These are phyloP conservation scores for Neopelma chrysocephalum DNA, from an alignment of 2,797 vertebrate species.

Conservation along the genomic window DNA sequence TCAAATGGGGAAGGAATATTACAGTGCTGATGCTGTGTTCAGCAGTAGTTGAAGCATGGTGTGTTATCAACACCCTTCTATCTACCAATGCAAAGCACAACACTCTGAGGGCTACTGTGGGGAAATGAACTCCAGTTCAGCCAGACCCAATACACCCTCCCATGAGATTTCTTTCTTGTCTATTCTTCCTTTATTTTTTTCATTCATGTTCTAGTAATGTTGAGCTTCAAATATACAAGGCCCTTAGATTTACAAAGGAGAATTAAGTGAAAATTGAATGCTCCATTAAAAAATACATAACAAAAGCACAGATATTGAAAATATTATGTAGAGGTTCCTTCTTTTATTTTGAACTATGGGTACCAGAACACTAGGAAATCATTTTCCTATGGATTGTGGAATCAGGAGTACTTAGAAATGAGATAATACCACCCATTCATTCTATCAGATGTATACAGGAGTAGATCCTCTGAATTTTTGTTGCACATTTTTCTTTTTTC, in stretches of 20 bases:
- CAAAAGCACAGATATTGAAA: background rate
- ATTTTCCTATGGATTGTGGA: background rate
- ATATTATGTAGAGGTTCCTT: background rate
- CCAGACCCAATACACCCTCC: too few relatives aligned
- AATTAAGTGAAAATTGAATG: background rate
- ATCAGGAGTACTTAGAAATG: background rate
- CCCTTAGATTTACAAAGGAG: background rate
- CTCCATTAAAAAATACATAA: background rate
- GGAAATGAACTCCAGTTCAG: too few relatives aligned
- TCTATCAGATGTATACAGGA: background rate
- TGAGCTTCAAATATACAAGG: background rate
- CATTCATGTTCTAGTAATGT: background rate
- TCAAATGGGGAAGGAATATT: too few relatives aligned
- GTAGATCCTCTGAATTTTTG: background rate
- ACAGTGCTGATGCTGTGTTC: too few relatives aligned
- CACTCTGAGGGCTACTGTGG: too few relatives aligned
- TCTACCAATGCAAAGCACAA: too few relatives aligned
- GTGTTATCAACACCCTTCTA: too few relatives aligned
- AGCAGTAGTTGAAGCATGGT: too few relatives aligned
- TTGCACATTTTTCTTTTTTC: background rate
- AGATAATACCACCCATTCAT: background rate
- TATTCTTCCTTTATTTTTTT: background rate
- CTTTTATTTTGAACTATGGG: background rate
- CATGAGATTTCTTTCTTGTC: background rate
- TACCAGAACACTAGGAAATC: background rate